Evolutionary conservation across 2,797 vertebrate genomes (phyloP), one percentile per base, ranked within the genome.

Genomic region (Betta splendens): DNA sequence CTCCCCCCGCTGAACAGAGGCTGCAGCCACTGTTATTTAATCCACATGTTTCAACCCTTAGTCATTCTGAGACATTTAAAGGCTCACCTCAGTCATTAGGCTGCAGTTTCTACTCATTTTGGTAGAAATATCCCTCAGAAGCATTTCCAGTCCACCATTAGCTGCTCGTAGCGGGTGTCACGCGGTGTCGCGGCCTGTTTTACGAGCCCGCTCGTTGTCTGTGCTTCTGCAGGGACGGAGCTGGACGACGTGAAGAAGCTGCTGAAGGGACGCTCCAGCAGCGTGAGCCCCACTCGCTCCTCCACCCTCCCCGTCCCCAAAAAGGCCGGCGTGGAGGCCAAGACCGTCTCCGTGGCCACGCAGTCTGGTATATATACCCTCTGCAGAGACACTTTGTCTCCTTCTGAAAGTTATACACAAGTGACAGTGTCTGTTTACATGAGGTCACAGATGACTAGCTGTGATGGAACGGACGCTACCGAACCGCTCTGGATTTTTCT

Each of bases 161-260:
- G n/a, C n/a, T n/a, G n/a, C n/a, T n/a, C n/a, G n/a, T n/a, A n/a
- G n/a, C n/a, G 7, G 23, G 7, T 25, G 23, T 25, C 4, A 25
- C 4, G 7, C 25, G 26, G 25, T 26, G 5, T 22, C 5, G 22
- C 22, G 6, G 3, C 25, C 25, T 26, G n/a, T n/a, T n/a, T n/a
- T n/a, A n/a, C n/a, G n/a, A n/a, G n/a, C n/a, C n/a, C n/a, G n/a
- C n/a, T n/a, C n/a, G n/a, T n/a, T 2, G 0, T 3, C n/a, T 72
- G 22, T 72, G 33, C 3, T 5, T 26, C 31, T 20, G 4, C 82
- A 99, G 98, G 98, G 98, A 96, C 98, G 0, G 98, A 99, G 81
- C 50, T 99, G 87, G 96, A 98, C 33, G 98, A 99, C 1, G 98
- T 99, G 65, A 99, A 99, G 77, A 95, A 94, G 84, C 87, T 99